Evolutionary conservation across 2,113 vertebrate species (phyloP), one percentile per base, ranked within the genome.

Genomic region (Amphiprion percula): DNA sequence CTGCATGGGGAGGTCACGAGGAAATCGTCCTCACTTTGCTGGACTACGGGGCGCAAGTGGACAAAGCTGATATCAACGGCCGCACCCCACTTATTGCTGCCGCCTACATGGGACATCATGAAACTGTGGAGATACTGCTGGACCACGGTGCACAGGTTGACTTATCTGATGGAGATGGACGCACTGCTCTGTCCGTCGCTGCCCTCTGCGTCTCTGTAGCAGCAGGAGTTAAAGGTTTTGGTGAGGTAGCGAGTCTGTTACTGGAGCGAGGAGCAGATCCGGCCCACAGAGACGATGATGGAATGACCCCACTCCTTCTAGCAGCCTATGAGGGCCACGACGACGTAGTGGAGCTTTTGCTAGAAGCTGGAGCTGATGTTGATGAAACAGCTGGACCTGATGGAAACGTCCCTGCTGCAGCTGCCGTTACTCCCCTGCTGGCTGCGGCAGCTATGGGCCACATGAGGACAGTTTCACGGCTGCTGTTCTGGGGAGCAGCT

Each of bases 401-500:
- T 8, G 87, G 89, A 5, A 88, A 58, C 15, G 61, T 84, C 46
- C 28, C 88, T 2, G 87, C 88, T 7, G 90, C 90, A 6, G 89
- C 91, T 4, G 91, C 91, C 2, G 89, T 94, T 10, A 95, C 93
- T 5, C 94, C 95, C 3, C 87, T 96, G 0, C 89, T 96, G 74
- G 95, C 94, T 0, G 95, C 95, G 2, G 94, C 96, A 55, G 91
- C 95, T 3, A 94, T 95, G 93, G 96, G 96, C 5, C 95, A 95
- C 69, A 79, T 91, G 54, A 90, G 84, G 2, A 93, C 91, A 0
- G 95, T 96, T 5, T 91, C 92, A 8, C 83, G 90, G 1, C 55
- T 96, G 71, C 94, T 96, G 2, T 94, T 95, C 46, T 96, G 95
- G 95, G 96, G 96, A 0, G 94, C 95, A 0, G 93, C 93, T 5